Percentiles rank a stretch among this genome's conserved stretches.
These are phyloP conservation scores for Elachura formosa DNA, from an alignment of 2,113 vertebrate species.

Conservation along the genomic window DNA sequence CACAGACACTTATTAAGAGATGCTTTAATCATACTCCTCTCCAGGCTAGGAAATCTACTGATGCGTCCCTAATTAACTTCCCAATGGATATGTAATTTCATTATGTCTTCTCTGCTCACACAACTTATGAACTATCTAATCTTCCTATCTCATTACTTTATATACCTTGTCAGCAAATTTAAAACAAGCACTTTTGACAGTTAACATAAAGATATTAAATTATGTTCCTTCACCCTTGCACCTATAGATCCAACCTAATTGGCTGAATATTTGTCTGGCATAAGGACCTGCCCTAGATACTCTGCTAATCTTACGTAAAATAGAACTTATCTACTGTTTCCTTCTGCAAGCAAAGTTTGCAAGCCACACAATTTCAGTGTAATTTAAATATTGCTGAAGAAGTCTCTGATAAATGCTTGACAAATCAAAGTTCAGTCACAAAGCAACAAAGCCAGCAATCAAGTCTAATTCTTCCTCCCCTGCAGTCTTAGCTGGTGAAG, in stretches of 20 bases:
- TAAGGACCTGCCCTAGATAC: neutral
- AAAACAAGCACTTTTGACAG: neutral
- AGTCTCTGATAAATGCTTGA: neutral
- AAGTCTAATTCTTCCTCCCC: constrained; percentile 61
- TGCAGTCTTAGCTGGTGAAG: constrained; percentile 50
- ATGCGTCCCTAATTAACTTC: neutral
- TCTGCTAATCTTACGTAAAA: neutral
- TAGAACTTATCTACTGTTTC: neutral
- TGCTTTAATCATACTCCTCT: neutral
- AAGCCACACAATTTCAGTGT: neutral
- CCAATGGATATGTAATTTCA: neutral
- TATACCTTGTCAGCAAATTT: neutral
- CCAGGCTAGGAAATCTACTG: neutral
- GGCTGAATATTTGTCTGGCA: neutral
- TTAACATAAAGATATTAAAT: neutral
- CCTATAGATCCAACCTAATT: neutral
- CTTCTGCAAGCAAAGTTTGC: neutral
- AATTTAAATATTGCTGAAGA: neutral
- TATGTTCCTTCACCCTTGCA: neutral
- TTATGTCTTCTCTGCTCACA: neutral
- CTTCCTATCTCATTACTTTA: neutral
- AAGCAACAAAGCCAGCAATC: constrained; percentile 37
- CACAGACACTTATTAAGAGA: neutral
- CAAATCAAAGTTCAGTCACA: constrained; percentile 17
- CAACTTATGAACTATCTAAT: neutral